Base-by-base conservation (phyloP, 2,888 invertebrate species). In the Sphecodes monilicornis region DNA sequence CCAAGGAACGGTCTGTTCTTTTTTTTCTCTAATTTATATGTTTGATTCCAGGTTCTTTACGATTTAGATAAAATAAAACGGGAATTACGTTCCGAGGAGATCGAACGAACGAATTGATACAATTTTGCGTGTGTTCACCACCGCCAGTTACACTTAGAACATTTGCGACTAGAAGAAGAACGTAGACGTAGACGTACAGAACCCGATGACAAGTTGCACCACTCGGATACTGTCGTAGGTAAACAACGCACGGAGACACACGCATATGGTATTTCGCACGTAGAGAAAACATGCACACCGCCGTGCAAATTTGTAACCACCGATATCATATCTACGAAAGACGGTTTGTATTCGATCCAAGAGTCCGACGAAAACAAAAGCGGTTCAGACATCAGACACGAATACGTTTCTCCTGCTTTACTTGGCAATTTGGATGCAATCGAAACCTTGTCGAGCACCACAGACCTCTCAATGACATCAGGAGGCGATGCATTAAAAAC, bases 31-130 rank as follows among this genome's bases (percentile, higher is more conserved):
- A 29, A 29, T 72, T 36, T 29, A 26, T 50, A 39, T 76, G 60
- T 76, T 76, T 54, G 3, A 5, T 68, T 50, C 29, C 88, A 96
- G 96, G 96, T 96, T 76, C 95, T 96, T 76, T 95, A 96, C 92
- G 97, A 96, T 87, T 94, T 97, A 85, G 95, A 95, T 86, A 95
- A 93, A 89, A 93, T 96, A 68, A 94, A 94, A 88, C 87, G 86
- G 60, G 91, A 92, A 78, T 86, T 93, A 60, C 88, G 82, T 66
- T 84, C 87, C 29, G 85, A 89, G 32, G 85, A 85, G 57, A 71
- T 66, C 5, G 78, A 77, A 75, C 57, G 85, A 79, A 76, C 78
- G 46, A 94, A 94, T 91, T 94, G 94, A 94, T 94, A 93, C 84
- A 92, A 93, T 89, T 93, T 91, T 91, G 94, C 94, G 94, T 94